Evolutionary conservation across 2,888 invertebrate species (phyloP), one percentile per base, ranked within the genome.

Genomic region (Polyploca ridens): DNA sequence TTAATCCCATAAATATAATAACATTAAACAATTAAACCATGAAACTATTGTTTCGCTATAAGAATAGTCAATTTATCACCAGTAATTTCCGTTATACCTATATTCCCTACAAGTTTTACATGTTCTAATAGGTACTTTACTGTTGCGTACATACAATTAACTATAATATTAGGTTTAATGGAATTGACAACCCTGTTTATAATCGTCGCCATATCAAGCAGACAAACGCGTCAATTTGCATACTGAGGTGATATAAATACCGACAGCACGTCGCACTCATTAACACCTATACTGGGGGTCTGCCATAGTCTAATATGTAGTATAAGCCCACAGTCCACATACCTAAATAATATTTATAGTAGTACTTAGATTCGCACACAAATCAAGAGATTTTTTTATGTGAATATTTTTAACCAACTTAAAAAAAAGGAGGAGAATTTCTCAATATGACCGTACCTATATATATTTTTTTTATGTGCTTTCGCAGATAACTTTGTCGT

Each of bases 171-270:
- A 1, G 27, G 6, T 46, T 49, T 16, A 54, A 58, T 33, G 11
- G n/a, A 19, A 3, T 59, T 14, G 64, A 10, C 72, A 73, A 58
- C 72, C 71, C 72, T 80, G 69, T 63, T 54, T 19, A 54, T 54
- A 54, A 54, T 54, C 7, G 54, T 54, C 19, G 7, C 54, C 19
- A 54, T 54, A 62, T 62, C 54, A 58, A 57, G 49, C 77, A 85
- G 85, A 83, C 84, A 76, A 73, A 73, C 72, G 75, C 74, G 71
- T 74, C 69, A 67, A 85, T 87, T 87, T 83, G 85, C 87, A 86
- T 86, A 78, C 77, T 68, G 70, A 65, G 66, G 72, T 72, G 74
- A 81, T 83, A 84, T 82, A 79, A 79, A 70, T 66, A 67, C 69
- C 65, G 68, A 67, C 66, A 38, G 61, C 73, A 63, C 65, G 68